Percentiles rank a stretch among this genome's conserved stretches.
phyloP scores from a whole-genome alignment of 2,113 vertebrate species.

The Charadrius vociferus region DNA sequence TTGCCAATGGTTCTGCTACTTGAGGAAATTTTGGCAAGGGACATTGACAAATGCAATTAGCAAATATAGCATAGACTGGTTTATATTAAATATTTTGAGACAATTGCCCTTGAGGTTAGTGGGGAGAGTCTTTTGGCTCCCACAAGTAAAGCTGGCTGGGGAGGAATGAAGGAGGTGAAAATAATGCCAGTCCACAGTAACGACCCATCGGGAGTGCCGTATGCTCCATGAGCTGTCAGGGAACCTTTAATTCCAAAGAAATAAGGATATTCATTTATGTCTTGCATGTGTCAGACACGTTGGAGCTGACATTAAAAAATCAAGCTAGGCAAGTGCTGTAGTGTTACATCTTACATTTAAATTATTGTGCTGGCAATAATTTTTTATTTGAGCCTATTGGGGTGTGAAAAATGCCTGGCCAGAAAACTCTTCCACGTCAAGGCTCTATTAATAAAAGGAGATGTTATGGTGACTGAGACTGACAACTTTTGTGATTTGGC shows the following conservation, averaged over 20 bases:
- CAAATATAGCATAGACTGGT: constrained; percentile 32
- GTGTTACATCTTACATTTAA: constrained; percentile 64
- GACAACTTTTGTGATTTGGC: neutral
- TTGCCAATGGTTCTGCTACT: constrained; percentile 22
- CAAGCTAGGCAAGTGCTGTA: constrained; percentile 50
- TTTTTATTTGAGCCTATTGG: constrained; percentile 61
- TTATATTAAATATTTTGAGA: constrained; percentile 51
- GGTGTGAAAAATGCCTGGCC: constrained; percentile 67
- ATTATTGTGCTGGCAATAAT: constrained; percentile 52
- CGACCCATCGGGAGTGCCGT: neutral
- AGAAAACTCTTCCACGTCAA: constrained; percentile 40
- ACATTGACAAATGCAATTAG: constrained; percentile 33
- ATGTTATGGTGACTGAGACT: neutral
- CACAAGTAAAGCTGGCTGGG: neutral
- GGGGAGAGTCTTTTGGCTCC: neutral
- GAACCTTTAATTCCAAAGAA: constrained; percentile 47
- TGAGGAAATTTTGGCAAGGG: constrained; percentile 26
- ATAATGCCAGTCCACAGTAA: neutral
- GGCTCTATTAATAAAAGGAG: constrained; percentile 44
- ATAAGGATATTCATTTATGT: constrained; percentile 58
- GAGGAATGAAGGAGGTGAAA: constrained; percentile 4
- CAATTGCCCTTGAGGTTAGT: neutral
- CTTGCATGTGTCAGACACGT: constrained; percentile 48
- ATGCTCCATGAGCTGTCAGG: constrained; percentile 19
- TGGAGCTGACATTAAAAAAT: constrained; percentile 52